Base-by-base conservation (phyloP, 2,888 invertebrate species). In the Phania funesta region DNA sequence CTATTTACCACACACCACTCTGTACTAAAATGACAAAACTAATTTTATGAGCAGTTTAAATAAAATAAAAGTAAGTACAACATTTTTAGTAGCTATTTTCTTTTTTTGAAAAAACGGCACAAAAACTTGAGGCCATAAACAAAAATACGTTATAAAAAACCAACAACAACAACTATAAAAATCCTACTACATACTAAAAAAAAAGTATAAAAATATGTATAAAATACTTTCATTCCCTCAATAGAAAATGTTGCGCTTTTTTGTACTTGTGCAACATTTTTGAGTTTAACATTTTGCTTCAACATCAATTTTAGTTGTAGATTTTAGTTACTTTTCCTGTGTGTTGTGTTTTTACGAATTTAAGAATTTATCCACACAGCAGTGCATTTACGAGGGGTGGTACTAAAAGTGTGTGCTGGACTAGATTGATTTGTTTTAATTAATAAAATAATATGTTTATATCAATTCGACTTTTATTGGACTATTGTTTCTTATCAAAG, bases 31-130 rank as follows among this genome's bases (percentile, higher is more conserved):
- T 77, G 77, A 77, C 67, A 56, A 54, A 74, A 73, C 81, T 77
- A 81, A 81, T 81, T 81, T 81, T 77, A 64, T 77, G 67, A 81
- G 64, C 62, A 68, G 67, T 73, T 77, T 64, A 62, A 54, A 58
- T 24, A 65, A 77, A 70, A 80, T 75, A 76, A 44, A 80, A 80
- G 73, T 60, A 67, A 79, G 62, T 46, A 70, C 68, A 52, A 50
- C 7, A 16, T 16, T 64, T 64, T 64, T 32, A 29, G 38, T 52
- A 29, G 26, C 9, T 32, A 29, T 20, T 46, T 20, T 8, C 16
- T 38, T 16, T 35, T 24, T n/a, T 44, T 41, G 35, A 20, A 38
- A 16, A 56, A 56, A 75, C 50, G 58, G 75, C 38, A 75, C 56
- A 75, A 67, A 67, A 75, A 75, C 74, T 75, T 67, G 6, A 75